Evolutionary conservation across 2,797 vertebrate genomes (phyloP).

Genomic region (Kryptopterus vitreolus): DNA sequence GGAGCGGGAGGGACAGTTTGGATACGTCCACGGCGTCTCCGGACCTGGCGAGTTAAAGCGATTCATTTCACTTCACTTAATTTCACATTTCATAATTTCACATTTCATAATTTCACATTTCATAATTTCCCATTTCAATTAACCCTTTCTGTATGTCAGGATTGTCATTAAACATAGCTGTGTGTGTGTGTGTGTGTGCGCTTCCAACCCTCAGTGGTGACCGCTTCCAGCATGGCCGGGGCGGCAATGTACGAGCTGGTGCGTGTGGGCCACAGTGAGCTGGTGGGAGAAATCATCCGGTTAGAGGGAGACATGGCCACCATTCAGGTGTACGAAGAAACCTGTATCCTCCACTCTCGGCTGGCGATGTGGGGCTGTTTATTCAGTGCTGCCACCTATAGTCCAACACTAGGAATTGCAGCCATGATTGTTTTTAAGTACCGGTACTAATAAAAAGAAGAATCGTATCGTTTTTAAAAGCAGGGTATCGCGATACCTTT

Average conservation of each 20-base stretch:
- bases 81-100: slow-evolving; percentile 3
- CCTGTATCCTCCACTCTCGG: slow-evolving; percentile 91
- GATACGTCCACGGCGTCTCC: slow-evolving; percentile 91
- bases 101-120: not conserved
- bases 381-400: too few species aligned
- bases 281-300: slow-evolving; percentile 97
- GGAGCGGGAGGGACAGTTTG: slow-evolving; percentile 86
- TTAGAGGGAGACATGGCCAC: slow-evolving; percentile 98
- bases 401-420: too few species aligned
- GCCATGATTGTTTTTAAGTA: too few species aligned
- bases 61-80: not conserved
- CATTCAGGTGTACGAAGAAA: slow-evolving; percentile 98
- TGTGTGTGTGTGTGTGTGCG: not conserved
- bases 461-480: too few species aligned
- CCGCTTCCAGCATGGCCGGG: slow-evolving; percentile 91
- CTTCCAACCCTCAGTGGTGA: slow-evolving; percentile 81
- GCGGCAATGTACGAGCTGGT: slow-evolving; percentile 99
- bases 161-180: not conserved
- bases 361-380: not conserved
- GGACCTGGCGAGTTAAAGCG: slow-evolving; percentile 84
- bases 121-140: not conserved
- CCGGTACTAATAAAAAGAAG: too few species aligned
- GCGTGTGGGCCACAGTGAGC: slow-evolving; percentile 93
- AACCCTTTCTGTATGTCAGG: not conserved
- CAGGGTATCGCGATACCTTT: too few species aligned